phyloP scores from a whole-genome alignment of 2,797 vertebrate species.

The Yasuhikotakia modesta region DNA sequence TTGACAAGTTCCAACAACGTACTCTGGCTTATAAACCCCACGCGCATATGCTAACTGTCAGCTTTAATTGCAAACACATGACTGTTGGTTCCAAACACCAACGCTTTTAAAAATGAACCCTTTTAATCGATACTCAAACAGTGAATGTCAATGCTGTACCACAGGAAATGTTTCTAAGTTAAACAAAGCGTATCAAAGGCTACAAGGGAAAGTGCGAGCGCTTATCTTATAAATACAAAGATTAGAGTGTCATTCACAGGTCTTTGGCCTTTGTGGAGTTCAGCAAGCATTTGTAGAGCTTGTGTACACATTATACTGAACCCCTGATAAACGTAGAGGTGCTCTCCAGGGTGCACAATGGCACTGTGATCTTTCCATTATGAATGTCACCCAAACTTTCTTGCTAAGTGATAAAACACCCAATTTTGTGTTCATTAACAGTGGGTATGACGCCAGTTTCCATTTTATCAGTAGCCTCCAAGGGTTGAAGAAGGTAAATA shows the following conservation, averaged over 20 bases:
- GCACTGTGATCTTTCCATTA: constrained; percentile 62
- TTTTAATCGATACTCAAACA: constrained; percentile 21
- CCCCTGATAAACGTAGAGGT: constrained; percentile 63
- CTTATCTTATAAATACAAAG: constrained; percentile 41
- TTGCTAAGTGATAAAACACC: constrained; percentile 71
- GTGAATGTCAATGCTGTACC: constrained; percentile 5
- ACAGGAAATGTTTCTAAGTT: constrained; percentile 12
- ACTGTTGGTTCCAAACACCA: constrained; percentile 13
- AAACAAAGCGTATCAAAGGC: constrained; percentile 41
- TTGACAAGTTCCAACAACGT: constrained; percentile 40
- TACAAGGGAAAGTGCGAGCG: constrained; percentile 24
- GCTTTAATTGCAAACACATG: constrained; percentile 44
- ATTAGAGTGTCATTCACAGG: constrained; percentile 51
- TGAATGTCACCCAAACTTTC: constrained; percentile 67
- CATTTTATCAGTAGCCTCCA: constrained; percentile 35
- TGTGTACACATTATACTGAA: constrained; percentile 65
- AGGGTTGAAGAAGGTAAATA: constrained; percentile 11
- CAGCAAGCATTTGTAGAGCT: constrained; percentile 60
- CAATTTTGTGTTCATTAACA: constrained; percentile 64
- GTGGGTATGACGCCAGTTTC: constrained; percentile 49
- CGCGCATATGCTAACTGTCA: constrained; percentile 26
- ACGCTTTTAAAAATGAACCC: constrained; percentile 15
- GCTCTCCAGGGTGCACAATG: constrained; percentile 40
- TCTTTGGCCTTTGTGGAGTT: constrained; percentile 60
- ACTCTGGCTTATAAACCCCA: constrained; percentile 35